Base-by-base conservation (phyloP, 1,140 invertebrate species). In the Megalonaias nervosa region DNA sequence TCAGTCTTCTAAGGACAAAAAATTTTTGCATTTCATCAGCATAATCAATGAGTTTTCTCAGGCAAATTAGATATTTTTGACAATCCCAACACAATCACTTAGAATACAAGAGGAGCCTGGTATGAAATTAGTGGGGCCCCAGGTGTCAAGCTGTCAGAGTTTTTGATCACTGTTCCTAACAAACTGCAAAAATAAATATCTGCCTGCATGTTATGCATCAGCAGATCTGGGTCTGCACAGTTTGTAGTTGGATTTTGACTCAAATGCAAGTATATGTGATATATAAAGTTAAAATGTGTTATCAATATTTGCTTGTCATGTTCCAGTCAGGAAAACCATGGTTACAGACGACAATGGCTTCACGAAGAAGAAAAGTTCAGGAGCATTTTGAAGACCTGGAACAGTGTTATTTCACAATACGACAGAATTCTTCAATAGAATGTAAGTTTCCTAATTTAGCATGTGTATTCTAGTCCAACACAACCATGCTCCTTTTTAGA, bases 351-450 rank as follows among this genome's bases (percentile, higher is more conserved):
- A 92, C 93, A 2, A 88, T 95, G 23, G 93, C 95, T 3, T 91
- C 93, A 16, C 91, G 95, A 58, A 93, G 95, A 83, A 93, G 95
- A 77, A 92, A 95, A 75, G 94, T 98, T 92, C 93, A 95, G 81
- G 93, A 94, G 15, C 96, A 98, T 91, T 97, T 97, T 91, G 95
- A 97, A 77, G 96, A 98, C 88, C 95, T 98, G 86, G 95, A 96
- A 62, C 93, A 96, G 85, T 96, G 95, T 86, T 98, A 98, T 89
- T 95, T 97, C 85, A 93, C 93, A 21, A 93, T 94, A 19, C 92
- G 96, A 64, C 81, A 85, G 65, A 71, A 73, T 59, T 67, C 68
- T 31, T 77, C 38, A 11, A 48, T 48, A 48, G 38, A 48, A 48
- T 48, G 38, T 48, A 48, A 48, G 38, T 48, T 48, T 48, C 38